These are phyloP conservation scores for Apistogramma diplotaenia DNA, from an alignment of 2,113 vertebrate species.

Conservation along the genomic window DNA sequence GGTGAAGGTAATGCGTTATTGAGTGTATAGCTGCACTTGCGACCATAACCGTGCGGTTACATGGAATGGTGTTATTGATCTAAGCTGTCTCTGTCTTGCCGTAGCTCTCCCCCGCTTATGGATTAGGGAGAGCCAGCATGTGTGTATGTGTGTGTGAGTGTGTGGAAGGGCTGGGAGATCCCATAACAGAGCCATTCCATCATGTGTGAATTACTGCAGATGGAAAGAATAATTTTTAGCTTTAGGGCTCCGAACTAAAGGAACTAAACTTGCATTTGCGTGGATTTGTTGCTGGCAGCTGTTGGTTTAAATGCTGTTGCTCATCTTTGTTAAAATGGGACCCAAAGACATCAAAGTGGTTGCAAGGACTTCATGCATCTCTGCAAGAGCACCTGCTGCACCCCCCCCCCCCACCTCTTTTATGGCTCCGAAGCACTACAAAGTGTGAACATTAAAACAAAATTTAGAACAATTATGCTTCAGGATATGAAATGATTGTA, in stretches of 20 bases:
- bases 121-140: neutral
- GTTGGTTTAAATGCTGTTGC: neutral
- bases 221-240: no score
- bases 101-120: neutral
- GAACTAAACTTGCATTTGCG: neutral
- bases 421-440: no score
- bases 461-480: no score
- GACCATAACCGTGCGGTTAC: slow-evolving; percentile 14
- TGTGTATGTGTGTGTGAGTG: no score
- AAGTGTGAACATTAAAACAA: no score
- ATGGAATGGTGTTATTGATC: slow-evolving; percentile 45
- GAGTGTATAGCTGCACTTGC: slow-evolving; percentile 38
- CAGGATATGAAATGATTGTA: no score
- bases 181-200: neutral
- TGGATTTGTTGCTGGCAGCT: neutral
- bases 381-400: no score
- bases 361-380: no score
- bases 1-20: slow-evolving; percentile 60
- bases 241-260: no score
- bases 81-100: neutral
- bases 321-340: no score
- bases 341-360: no score
- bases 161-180: neutral
- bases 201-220: neutral
- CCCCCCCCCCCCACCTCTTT: no score